A percentile compares a stretch with the other conserved stretches of the same genome.
These are phyloP conservation scores for Armadillidium nasatum DNA, from an alignment of 1,140 invertebrate genomes.

Conservation along the genomic window DNA sequence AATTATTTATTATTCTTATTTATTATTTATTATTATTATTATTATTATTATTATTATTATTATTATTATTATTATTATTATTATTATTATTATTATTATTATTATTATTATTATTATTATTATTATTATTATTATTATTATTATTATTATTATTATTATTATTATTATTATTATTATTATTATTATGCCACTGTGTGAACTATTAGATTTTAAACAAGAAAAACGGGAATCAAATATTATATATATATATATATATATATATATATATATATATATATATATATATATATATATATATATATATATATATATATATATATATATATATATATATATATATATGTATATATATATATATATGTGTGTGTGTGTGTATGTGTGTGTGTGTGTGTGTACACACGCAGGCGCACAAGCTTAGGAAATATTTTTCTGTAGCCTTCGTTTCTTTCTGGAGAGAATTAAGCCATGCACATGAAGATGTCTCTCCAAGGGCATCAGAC, in stretches of 20 bases:
- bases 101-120: conserved; percentile 18
- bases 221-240: too few species aligned
- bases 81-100: neutral
- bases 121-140: conserved; percentile 16
- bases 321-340: conserved; percentile 23
- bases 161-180: conserved; percentile 5
- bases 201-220: too few species aligned
- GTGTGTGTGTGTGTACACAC: too few species aligned
- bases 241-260: conserved; percentile 17
- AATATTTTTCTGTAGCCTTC: too few species aligned
- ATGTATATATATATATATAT: conserved; percentile 16
- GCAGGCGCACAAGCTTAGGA: too few species aligned
- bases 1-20: too few species aligned
- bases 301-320: conserved; percentile 21
- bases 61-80: too few species aligned
- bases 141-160: neutral
- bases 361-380: too few species aligned
- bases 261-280: conserved; percentile 22
- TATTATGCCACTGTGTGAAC: too few species aligned
- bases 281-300: conserved; percentile 26
- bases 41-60: too few species aligned
- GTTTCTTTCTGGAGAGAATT: too few species aligned
- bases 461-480: neutral
- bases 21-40: too few species aligned
- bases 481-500: neutral